A percentile compares a stretch with the other conserved stretches of the same genome.
These are phyloP conservation scores for Chionoecetes opilio DNA, from an alignment of 1,140 invertebrate genomes.

Conservation along the genomic window DNA sequence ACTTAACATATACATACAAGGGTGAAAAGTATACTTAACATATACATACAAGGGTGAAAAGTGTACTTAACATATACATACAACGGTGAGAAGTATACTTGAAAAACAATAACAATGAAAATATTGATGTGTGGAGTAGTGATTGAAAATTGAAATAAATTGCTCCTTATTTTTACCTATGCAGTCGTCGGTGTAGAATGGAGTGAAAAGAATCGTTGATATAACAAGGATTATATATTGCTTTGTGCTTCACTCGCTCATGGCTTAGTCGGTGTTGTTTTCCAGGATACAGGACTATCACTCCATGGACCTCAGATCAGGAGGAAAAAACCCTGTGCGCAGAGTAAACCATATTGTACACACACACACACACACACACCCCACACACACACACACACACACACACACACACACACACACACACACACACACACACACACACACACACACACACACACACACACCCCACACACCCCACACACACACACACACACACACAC, in stretches of 20 bases:
- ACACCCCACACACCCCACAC: no score
- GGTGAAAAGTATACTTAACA: no score
- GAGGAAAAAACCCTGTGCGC: background rate
- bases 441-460: no score
- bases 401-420: no score
- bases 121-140: background rate
- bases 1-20: no score
- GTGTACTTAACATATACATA: no score
- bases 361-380: no score
- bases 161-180: no score
- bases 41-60: background rate
- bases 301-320: background rate
- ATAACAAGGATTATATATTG: background rate
- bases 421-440: no score
- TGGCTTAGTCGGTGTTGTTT: constrained; percentile 1
- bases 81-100: background rate
- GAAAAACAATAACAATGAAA: background rate
- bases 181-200: no score
- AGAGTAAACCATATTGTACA: background rate
- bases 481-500: no score
- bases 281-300: background rate
- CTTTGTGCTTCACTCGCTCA: background rate
- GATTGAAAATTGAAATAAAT: background rate
- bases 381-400: no score
- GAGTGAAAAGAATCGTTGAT: background rate